Evolutionary conservation across 1,140 invertebrate species (phyloP).

Genomic region (Pseudomyrmex sp.): DNA sequence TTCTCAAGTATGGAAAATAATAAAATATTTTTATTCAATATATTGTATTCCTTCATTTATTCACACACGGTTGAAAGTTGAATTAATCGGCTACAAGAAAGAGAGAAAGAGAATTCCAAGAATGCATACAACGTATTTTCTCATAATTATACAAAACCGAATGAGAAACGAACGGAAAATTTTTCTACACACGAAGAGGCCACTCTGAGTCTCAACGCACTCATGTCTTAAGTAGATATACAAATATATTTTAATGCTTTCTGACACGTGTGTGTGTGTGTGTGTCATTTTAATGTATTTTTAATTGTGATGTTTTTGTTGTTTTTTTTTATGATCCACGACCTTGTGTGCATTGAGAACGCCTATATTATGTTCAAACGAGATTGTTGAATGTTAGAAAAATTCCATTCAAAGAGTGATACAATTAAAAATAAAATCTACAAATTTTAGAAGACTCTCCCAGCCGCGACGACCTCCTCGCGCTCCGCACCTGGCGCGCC

Average conservation of each 20-base stretch:
- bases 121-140: conserved; percentile 19
- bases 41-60: no score
- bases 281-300: background rate
- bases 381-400: no score
- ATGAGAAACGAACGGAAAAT: conserved; percentile 27
- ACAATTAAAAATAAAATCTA: background rate
- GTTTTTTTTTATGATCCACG: no score
- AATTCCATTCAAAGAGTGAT: background rate
- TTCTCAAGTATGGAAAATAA: no score
- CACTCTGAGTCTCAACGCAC: background rate
- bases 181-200: background rate
- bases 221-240: background rate
- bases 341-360: no score
- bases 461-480: background rate
- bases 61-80: background rate
- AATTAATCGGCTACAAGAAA: background rate
- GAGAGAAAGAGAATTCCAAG: background rate
- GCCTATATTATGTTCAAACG: no score
- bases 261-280: background rate
- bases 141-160: conserved; percentile 28
- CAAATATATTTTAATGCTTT: background rate
- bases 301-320: no score
- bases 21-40: no score
- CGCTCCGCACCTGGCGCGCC: conserved; percentile 32
- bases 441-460: background rate